Base-by-base conservation (phyloP, 2,113 vertebrate species). In the Cottus gobio region DNA sequence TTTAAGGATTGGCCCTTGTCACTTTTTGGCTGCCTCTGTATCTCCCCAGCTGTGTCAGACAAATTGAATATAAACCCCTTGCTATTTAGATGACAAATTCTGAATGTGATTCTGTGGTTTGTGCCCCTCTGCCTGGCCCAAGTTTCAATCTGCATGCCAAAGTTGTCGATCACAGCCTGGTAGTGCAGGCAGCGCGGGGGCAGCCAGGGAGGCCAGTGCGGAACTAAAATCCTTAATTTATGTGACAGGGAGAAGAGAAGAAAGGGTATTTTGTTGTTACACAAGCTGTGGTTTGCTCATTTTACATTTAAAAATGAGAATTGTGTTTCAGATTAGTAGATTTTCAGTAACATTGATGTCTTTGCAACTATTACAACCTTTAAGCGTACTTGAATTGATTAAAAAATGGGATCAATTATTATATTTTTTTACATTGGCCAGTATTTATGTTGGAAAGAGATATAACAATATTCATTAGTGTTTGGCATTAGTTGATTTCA, bases 51-150 rank as follows among this genome's bases (percentile, higher is more conserved):
- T 76, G 56, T 60, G 60, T 91, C 85, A 81, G 77, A 85, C 85
- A 92, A 94, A 94, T 94, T 87, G 89, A 92, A 93, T 85, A 66
- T 89, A 93, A 93, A 91, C 89, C 87, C 75, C 71, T 71, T 79
- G 66, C 85, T 94, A 93, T 93, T 93, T 89, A 89, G 84, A 92
- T 92, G 91, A 92, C 92, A 94, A 90, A 91, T 91, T 88, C 85
- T 90, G 79, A 74, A 85, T 87, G 81, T 79, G 88, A 93, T 91
- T 84, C 79, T 67, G 37, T 62, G 75, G 80, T 89, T 88, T 90
- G 79, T 87, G 88, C 76, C 76, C 52, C 81, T 24, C 46, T 72
- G 73, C 87, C 83, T 92, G 89, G 87, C 80, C 66, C 75, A 5
- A 30, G 77, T 71, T 90, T 77, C 84, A 85, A 87, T 74, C 76